phyloP scores from a whole-genome alignment of 2,888 invertebrate species.

The Ophioninae sp. region DNA sequence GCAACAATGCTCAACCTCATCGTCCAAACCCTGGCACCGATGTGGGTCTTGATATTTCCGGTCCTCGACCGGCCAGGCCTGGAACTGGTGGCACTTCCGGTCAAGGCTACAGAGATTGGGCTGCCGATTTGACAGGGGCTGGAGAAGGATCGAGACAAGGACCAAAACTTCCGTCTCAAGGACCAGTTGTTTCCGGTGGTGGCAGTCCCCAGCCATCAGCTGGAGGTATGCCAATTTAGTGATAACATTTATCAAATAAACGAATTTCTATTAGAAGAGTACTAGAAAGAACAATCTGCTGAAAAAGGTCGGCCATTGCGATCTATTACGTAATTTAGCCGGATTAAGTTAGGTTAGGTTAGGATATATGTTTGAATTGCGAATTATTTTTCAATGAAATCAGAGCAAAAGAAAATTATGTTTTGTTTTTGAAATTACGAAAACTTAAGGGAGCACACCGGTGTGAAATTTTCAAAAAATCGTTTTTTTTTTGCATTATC shows the following conservation, averaged over 20 bases:
- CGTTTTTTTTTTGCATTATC: too few relatives aligned
- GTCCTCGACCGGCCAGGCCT: conserved; percentile 66
- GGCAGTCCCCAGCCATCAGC: conserved; percentile 52
- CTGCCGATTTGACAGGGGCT: conserved; percentile 74
- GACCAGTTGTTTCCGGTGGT: conserved; percentile 65
- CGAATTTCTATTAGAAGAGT: too few relatives aligned
- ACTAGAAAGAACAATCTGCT: too few relatives aligned
- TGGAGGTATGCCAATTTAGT: conserved; percentile 10
- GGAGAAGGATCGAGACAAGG: conserved; percentile 69
- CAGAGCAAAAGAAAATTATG: too few relatives aligned
- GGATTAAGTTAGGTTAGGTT: too few relatives aligned
- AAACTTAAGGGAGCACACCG: too few relatives aligned
- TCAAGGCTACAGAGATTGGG: conserved; percentile 75
- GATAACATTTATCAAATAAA: neutral
- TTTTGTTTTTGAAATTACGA: too few relatives aligned
- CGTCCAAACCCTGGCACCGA: conserved; percentile 77
- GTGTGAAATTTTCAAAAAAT: too few relatives aligned
- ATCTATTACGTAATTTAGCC: too few relatives aligned
- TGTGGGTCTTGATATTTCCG: conserved; percentile 73
- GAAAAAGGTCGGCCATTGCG: too few relatives aligned
- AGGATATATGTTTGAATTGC: too few relatives aligned
- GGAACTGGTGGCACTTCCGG: conserved; percentile 67
- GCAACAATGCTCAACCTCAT: conserved; percentile 66
- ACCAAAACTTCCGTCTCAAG: conserved; percentile 69
- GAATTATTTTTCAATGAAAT: too few relatives aligned